Evolutionary conservation across 2,797 vertebrate species (phyloP), one percentile per base, ranked within the genome.

Genomic region (Acanthopagrus latus): DNA sequence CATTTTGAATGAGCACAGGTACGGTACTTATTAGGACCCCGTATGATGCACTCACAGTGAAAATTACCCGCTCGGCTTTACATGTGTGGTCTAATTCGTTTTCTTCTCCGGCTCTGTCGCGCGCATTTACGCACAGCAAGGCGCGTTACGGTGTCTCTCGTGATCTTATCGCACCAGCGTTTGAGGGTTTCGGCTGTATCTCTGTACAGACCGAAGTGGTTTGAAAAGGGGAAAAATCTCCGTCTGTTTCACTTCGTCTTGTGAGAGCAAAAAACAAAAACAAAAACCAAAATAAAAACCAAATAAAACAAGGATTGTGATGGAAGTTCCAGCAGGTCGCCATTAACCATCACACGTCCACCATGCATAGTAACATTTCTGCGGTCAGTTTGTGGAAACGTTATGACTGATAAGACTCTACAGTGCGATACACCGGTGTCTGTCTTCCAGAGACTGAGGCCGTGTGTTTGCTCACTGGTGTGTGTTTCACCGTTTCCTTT

Each of bases 61-160:
- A 5, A 5, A 23, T 21, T 46, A 46, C 62, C 64, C 70, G 60
- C 38, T 58, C 14, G 1, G 44, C 8, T 59, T 55, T 47, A 33
- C 29, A 33, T 33, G 33, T 33, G 7, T 33, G 33, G 33, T 12
- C 16, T n/a, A 12, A 9, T 5, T 6, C 47, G 8, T 47, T 17
- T 41, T 5, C 14, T 33, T 7, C 38, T 29, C 21, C 14, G 21
- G 7, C 25, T 56, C 16, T 3, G 7, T 41, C 0, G 43, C 9
- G 57, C 66, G 14, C 25, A 47, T 63, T 84, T 67, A 72, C 63
- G 48, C 73, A 54, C 73, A 14, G 20, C 21, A 14, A 21, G 1
- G 12, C 2, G 21, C 21, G 18, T n/a, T 66, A 12, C 7, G 33
- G 33, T 33, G 33, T 33, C n/a, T 56, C 29, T 20, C 9, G n/a